phyloP scores from a whole-genome alignment of 2,888 invertebrate genomes.

The Andricus curvator region DNA sequence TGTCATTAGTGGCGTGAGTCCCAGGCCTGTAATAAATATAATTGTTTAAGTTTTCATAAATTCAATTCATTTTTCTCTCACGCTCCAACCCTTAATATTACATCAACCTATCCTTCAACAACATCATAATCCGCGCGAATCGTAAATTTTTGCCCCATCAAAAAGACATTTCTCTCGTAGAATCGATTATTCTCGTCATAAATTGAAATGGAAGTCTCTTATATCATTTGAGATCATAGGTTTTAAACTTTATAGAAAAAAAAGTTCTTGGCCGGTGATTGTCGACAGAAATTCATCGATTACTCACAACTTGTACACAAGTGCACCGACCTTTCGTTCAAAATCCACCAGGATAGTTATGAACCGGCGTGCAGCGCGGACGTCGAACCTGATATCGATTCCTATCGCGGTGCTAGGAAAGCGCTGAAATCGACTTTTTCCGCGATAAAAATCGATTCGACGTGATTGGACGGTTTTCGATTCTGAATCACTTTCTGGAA shows the following conservation, averaged over 20 bases:
- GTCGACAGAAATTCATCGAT: constrained; percentile 25
- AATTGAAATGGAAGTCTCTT: background rate
- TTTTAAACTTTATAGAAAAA: background rate
- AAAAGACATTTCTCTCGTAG: background rate
- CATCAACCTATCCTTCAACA: too few species aligned
- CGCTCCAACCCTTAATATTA: too few species aligned
- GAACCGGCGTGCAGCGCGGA: constrained; percentile 29
- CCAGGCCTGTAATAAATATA: too few species aligned
- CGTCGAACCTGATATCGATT: constrained; percentile 39
- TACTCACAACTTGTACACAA: background rate
- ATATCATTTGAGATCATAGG: background rate
- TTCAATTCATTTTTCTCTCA: too few species aligned
- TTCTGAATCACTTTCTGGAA: background rate
- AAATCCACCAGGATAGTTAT: constrained; percentile 28
- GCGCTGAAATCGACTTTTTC: constrained; percentile 37
- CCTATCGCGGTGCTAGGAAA: constrained; percentile 22
- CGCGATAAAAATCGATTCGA: constrained; percentile 16
- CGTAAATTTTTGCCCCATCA: background rate
- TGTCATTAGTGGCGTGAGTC: too few species aligned
- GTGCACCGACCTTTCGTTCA: constrained; percentile 38
- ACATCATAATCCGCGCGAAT: too few species aligned
- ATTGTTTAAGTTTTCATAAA: too few species aligned
- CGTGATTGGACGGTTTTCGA: background rate
- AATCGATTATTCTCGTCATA: background rate
- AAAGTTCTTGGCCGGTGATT: background rate